Base-by-base conservation (phyloP, 1,140 invertebrate species). In the Brachionus asplanchnoidis region DNA sequence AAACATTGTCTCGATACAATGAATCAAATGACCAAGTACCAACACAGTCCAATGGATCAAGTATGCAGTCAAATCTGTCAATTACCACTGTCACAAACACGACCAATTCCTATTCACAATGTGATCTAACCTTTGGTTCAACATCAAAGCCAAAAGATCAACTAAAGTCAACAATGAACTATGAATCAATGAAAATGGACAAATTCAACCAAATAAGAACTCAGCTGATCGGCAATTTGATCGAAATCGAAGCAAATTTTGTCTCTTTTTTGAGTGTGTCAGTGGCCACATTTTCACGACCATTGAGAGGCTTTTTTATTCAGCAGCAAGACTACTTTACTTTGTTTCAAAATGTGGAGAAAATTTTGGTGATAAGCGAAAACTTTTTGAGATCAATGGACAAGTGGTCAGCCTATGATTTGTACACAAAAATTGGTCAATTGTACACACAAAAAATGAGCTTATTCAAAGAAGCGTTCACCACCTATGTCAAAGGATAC, bases 271-370 rank as follows among this genome's bases (percentile, higher is more conserved):
- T 82, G 53, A 65, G 53, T 9, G 2, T 82, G 9, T 53, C 53
- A 20, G 79, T 82, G 23, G 50, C 79, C 23, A 82, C 65, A 14
- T 82, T 82, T 28, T 36, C 79, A 11, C 2, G 79, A 14, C 79
- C 79, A 11, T 26, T 82, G 53, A 60, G 79, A 60, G 79, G 53
- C 20, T 82, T 82, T 26, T 82, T 82, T 53, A 60, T 82, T 46
- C 53, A 82, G 40, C 79, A 82, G 65, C 79, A 82, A 68, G 79
- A 82, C 53, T 82, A 82, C 65, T 82, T 82, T 36, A 68, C 53
- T 36, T 40, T 82, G 26, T 82, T 82, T 68, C 79, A 82, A 46
- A 82, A 82, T 26, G 36, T 82, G 2, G 79, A 82, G 32, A 82
- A 82, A 46, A 82, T 82, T 11, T 36, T 82, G 20, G n/a, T 82